phyloP scores from a whole-genome alignment of 2,797 vertebrate species.

The Babyrousa celebensis region DNA sequence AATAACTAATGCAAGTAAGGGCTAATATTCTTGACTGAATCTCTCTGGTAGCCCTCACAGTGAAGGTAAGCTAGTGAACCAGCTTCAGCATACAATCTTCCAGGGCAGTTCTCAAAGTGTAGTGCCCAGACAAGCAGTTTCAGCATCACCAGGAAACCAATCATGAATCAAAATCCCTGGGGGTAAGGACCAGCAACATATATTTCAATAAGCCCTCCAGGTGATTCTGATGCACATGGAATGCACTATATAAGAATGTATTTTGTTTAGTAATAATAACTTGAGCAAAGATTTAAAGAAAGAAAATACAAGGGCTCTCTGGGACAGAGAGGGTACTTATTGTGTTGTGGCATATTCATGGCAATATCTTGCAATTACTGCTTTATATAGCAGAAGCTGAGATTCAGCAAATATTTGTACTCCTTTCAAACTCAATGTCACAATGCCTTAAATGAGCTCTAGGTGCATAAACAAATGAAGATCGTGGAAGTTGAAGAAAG shows the following conservation, averaged over 20 bases:
- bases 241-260: background rate
- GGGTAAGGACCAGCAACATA: no score
- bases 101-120: background rate
- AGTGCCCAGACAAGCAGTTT: background rate
- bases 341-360: accelerated
- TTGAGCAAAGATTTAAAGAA: background rate
- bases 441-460: background rate
- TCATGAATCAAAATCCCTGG: background rate
- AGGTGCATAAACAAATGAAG: background rate
- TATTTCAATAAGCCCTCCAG: background rate
- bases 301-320: background rate
- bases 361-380: background rate
- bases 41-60: background rate
- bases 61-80: background rate
- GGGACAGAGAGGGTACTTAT: background rate
- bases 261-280: background rate
- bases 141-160: background rate
- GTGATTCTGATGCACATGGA: background rate
- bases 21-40: background rate
- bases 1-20: background rate
- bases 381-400: background rate
- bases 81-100: background rate
- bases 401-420: background rate
- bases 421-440: background rate
- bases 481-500: no score